These are phyloP conservation scores for Romanogobio albipinnatus DNA, from an alignment of 2,113 vertebrate species.

Conservation along the genomic window DNA sequence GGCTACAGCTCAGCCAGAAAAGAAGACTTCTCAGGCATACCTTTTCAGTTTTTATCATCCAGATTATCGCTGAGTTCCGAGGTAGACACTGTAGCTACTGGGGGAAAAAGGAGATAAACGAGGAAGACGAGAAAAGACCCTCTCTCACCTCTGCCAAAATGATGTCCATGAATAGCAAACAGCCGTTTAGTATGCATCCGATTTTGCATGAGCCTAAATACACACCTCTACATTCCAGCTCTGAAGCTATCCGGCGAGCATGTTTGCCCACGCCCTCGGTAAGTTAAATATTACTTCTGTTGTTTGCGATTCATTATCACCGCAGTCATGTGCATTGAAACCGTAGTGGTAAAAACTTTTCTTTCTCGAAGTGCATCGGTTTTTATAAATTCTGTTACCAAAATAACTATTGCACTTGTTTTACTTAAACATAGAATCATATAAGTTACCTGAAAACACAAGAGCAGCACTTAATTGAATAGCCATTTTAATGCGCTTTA, in stretches of 20 bases:
- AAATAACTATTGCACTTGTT: not conserved
- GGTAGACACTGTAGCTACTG: slow-evolving; percentile 30
- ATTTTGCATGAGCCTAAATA: slow-evolving; percentile 92
- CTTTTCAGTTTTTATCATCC: slow-evolving; percentile 39
- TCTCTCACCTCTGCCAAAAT: slow-evolving; percentile 75
- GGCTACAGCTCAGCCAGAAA: slow-evolving; percentile 26
- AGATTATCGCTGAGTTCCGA: slow-evolving; percentile 52
- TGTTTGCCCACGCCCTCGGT: slow-evolving; percentile 88
- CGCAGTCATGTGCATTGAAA: not conserved
- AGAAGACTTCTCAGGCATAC: slow-evolving; percentile 39
- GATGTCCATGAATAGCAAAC: slow-evolving; percentile 98
- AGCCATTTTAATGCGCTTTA: not conserved
- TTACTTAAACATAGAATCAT: not conserved
- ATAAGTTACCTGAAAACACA: not conserved
- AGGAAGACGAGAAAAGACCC: slow-evolving; percentile 66
- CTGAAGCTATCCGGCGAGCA: slow-evolving; percentile 88
- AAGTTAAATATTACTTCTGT: slow-evolving; percentile 61
- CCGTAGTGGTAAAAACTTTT: not conserved
- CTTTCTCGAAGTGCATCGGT: not conserved
- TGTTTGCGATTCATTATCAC: not conserved
- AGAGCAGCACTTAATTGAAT: not conserved
- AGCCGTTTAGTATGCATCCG: slow-evolving; percentile 91
- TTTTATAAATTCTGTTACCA: not conserved
- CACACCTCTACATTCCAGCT: slow-evolving; percentile 86
- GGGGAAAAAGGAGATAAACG: slow-evolving; percentile 63